Percentiles rank a stretch among this genome's conserved stretches.
Conservation (phyloP, 2,113 vertebrate genomes). For the Albula glossodonta region DNA sequence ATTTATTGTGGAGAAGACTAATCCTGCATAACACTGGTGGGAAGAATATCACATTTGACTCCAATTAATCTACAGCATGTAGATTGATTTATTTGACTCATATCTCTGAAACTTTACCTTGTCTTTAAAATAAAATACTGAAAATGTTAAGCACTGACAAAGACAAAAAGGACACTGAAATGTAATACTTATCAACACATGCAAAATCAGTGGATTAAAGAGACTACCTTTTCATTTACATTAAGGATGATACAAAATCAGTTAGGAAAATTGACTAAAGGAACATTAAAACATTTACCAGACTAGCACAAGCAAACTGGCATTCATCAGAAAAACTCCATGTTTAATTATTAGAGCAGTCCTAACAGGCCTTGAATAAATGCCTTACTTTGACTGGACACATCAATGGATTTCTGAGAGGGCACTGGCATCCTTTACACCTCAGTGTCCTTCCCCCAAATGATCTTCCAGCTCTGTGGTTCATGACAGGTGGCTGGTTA, state of each 20-base stretch:
- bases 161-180: not conserved
- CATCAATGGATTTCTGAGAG: constrained; percentile 7
- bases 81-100: not conserved
- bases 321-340: constrained; percentile 16
- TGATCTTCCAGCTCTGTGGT: not conserved
- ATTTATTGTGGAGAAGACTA: not conserved
- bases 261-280: not conserved
- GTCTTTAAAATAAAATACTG: not conserved
- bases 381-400: not conserved
- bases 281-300: not conserved
- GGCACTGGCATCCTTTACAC: constrained; percentile 21
- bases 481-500: constrained; percentile 20
- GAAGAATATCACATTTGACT: not conserved
- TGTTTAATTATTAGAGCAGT: constrained; percentile 14
- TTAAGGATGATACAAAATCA: not conserved
- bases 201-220: not conserved
- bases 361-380: not conserved
- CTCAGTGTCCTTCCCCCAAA: constrained; percentile 31
- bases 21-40: not conserved
- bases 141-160: not conserved
- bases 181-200: not conserved
- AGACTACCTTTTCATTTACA: not conserved
- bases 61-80: not conserved
- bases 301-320: not conserved
- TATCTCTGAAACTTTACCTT: not conserved